These are phyloP conservation scores for Drosophila anomelani DNA, from an alignment of 2,888 invertebrate species.

Conservation along the genomic window DNA sequence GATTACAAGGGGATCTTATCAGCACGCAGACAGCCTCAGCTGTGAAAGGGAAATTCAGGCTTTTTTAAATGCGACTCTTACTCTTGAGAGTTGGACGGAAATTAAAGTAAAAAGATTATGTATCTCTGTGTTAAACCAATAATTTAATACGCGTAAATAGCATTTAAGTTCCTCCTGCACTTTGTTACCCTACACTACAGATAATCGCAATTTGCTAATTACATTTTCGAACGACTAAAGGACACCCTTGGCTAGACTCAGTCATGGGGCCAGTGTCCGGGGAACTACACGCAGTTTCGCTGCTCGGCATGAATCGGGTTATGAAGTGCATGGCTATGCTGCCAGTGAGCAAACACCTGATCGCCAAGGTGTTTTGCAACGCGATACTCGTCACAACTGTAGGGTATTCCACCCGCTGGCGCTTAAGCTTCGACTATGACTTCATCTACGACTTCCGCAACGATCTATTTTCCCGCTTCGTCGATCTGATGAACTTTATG, in stretches of 20 bases:
- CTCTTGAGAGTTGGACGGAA: background rate
- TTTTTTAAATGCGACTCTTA: background rate
- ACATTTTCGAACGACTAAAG: background rate
- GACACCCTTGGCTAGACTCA: constrained; percentile 1
- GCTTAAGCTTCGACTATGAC: constrained; percentile 52
- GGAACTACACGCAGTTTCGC: constrained; percentile 55
- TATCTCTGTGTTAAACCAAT: no score
- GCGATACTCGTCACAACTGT: background rate
- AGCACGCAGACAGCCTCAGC: constrained; percentile 42
- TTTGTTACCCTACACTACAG: background rate
- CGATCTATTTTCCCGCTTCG: constrained; percentile 63
- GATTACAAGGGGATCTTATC: constrained; percentile 72
- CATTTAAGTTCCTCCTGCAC: background rate
- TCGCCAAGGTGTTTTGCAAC: constrained; percentile 44
- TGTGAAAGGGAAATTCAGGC: constrained; percentile 16
- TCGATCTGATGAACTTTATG: constrained; percentile 58
- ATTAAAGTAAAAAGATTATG: background rate
- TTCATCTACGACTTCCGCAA: constrained; percentile 46
- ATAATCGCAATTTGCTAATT: constrained; percentile 29
- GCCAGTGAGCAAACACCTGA: constrained; percentile 38
- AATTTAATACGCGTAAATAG: background rate
- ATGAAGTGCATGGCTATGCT: constrained; percentile 59
- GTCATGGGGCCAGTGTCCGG: constrained; percentile 64
- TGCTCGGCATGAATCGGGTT: constrained; percentile 53
- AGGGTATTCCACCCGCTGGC: constrained; percentile 20